Base-by-base conservation (phyloP, 2,113 vertebrate genomes). In the Cairina moschata region DNA sequence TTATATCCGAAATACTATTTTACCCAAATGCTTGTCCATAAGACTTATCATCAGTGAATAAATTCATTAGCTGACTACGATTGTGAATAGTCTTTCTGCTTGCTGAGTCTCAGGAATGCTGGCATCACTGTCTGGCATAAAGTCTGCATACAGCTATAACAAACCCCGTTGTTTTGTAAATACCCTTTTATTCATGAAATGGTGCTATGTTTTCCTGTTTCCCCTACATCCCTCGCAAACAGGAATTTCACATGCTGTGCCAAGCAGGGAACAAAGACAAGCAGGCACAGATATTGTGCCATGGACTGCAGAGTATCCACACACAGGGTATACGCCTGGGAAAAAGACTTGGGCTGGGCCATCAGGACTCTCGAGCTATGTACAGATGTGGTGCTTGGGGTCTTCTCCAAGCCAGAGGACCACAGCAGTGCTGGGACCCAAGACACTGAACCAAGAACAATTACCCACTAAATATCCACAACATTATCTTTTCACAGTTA, bases 111-210 rank as follows among this genome's bases (percentile, higher is more conserved):
- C n/a, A 83, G 91, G 94, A 94, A 95, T 15, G 63, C 86, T 85
- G 89, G 93, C 87, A 83, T 90, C 31, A 1, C 55, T 83, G 67
- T 83, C 86, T 94, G 40, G 50, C 91, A 29, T 77, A 76, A 90
- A 87, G 82, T 55, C 86, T 91, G 72, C 82, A 77, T 48, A 90
- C 44, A 95, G 87, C 84, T 93, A 62, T 91, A 95, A 95, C 85
- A 96, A 95, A 90, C 21, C 56, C 40, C 1, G 7, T 85, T 92
- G 96, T 95, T 96, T 96, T 87, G 89, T 91, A 95, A 97, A 97
- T 95, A 91, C 25, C 75, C 78, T 83, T 94, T 95, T 90, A 77
- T 91, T 95, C 87, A 38, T 50, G 9, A 80, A 85, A 82, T 22
- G 77, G 44, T 13, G 40, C 82, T 79, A 13, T 38, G 66, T 63